These are phyloP conservation scores for Tragopan temminckii DNA, from an alignment of 2,797 vertebrate species.

Conservation along the genomic window DNA sequence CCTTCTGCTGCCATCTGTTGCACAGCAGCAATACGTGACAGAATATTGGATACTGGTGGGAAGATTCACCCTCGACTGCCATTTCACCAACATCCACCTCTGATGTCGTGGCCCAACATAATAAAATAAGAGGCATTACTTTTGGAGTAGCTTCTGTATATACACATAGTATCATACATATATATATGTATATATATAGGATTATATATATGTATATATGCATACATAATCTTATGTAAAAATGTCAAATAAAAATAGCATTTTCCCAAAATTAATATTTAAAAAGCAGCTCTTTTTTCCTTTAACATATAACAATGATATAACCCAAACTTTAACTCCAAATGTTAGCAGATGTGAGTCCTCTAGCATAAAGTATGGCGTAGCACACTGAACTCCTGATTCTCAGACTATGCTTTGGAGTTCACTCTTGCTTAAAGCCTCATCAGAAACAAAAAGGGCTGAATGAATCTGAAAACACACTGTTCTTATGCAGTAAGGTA, in stretches of 20 bases:
- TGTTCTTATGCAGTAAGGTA: conserved; percentile 36
- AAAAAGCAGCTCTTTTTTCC: not conserved
- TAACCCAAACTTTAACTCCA: not conserved
- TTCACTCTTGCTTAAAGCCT: not conserved
- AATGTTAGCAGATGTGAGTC: not conserved
- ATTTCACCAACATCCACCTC: too few relatives aligned
- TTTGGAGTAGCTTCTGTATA: not conserved
- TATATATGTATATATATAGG: not conserved
- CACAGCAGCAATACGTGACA: too few relatives aligned
- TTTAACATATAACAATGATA: not conserved
- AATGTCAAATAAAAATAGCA: not conserved
- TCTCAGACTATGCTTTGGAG: not conserved
- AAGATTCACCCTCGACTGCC: too few relatives aligned
- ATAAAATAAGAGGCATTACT: too few relatives aligned
- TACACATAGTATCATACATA: not conserved
- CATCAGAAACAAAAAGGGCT: not conserved
- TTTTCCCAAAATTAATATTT: not conserved
- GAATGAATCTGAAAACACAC: conserved; percentile 30
- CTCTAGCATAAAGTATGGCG: not conserved
- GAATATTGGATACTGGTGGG: too few relatives aligned
- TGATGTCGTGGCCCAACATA: too few relatives aligned
- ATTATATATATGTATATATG: not conserved
- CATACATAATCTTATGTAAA: not conserved
- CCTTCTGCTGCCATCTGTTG: too few relatives aligned
- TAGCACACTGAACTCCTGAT: not conserved